A percentile compares a stretch with the other conserved stretches of the same genome.
Conservation (phyloP, 2,113 vertebrate species). For the Grammomys dolichurus region DNA sequence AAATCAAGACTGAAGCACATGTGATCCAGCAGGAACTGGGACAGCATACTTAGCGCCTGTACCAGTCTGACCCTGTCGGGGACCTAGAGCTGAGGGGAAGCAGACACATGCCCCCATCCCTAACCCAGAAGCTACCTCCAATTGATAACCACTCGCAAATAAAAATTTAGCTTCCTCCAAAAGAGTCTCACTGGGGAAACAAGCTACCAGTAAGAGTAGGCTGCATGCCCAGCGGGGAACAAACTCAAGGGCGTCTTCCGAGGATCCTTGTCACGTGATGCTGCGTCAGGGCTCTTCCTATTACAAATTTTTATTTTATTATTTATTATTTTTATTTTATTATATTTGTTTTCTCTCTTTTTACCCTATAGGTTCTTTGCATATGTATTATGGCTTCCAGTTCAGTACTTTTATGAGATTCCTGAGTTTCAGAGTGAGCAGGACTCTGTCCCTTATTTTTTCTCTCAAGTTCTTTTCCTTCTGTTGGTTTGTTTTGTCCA, state of each 20-base stretch:
- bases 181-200: background rate
- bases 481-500: background rate
- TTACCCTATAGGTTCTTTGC: background rate
- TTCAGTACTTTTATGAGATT: background rate
- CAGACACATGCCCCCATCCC: background rate
- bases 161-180: background rate
- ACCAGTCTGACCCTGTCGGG: background rate
- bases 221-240: background rate
- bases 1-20: accelerated
- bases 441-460: background rate
- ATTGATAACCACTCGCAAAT: background rate
- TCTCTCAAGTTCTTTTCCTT: background rate
- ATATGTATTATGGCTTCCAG: background rate
- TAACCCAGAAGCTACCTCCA: background rate
- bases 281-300: background rate
- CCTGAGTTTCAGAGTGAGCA: background rate
- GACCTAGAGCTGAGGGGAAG: background rate
- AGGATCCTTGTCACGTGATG: background rate
- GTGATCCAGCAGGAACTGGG: background rate
- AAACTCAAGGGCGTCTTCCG: background rate
- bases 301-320: background rate
- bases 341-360: background rate
- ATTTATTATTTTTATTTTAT: background rate
- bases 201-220: background rate
- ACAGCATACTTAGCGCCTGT: background rate